A percentile compares a stretch with the other conserved stretches of the same genome.
These are phyloP conservation scores for Chaetodon trifascialis DNA, from an alignment of 2,113 vertebrate genomes.

Conservation along the genomic window DNA sequence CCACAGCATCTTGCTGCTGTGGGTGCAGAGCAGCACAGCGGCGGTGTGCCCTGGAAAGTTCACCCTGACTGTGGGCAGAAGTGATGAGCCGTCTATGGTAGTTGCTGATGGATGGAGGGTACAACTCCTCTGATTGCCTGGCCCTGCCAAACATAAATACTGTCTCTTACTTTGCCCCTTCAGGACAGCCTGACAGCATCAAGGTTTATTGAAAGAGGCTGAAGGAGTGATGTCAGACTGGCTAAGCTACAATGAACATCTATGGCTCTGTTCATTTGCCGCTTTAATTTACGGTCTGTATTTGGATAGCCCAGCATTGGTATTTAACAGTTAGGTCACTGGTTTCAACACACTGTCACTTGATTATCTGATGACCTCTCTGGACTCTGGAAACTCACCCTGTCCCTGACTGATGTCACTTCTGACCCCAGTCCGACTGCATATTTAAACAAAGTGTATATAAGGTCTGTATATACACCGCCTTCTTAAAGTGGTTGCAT, in stretches of 20 bases:
- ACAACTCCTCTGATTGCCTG: conserved; percentile 29
- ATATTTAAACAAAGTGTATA: neutral
- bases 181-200: conserved; percentile 37
- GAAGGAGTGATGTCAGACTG: conserved; percentile 19
- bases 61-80: conserved; percentile 41
- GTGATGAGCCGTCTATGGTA: conserved; percentile 37
- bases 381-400: conserved; percentile 26
- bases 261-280: neutral
- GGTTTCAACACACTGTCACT: neutral
- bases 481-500: neutral
- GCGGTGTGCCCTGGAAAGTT: conserved; percentile 51
- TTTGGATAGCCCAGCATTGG: neutral
- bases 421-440: neutral
- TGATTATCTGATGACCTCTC: conserved; percentile 37
- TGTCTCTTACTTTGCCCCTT: conserved; percentile 30
- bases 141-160: conserved; percentile 60
- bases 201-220: conserved; percentile 30
- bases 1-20: conserved; percentile 8
- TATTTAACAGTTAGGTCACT: neutral
- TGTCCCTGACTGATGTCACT: conserved; percentile 32
- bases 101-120: conserved; percentile 62
- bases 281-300: neutral
- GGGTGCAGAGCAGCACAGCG: conserved; percentile 12
- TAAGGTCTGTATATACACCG: neutral
- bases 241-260: neutral